Percentiles rank a stretch among this genome's conserved stretches.
These are phyloP conservation scores for Endotricha flammealis DNA, from an alignment of 2,888 invertebrate genomes.

Conservation along the genomic window DNA sequence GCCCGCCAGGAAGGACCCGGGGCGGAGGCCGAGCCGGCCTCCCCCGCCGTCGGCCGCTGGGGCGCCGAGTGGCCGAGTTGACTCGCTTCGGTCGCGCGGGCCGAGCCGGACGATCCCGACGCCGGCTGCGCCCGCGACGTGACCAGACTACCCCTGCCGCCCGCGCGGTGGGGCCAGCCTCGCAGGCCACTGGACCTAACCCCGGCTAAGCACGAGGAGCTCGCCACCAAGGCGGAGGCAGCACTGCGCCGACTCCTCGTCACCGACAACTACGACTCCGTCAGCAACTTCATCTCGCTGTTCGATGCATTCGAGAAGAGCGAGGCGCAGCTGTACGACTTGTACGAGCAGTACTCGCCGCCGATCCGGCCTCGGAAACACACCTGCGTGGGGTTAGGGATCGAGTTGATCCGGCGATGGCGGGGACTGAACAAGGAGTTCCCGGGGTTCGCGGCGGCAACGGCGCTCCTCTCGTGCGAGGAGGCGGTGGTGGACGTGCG, in stretches of 20 bases:
- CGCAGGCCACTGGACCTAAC: conserved; percentile 40
- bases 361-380: conserved; percentile 87
- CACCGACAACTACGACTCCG: conserved; percentile 92
- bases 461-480: conserved; percentile 88
- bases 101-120: conserved; percentile 39
- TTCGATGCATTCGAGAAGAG: conserved; percentile 81
- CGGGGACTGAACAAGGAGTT: conserved; percentile 71
- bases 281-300: conserved; percentile 87
- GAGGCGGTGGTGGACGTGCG: conserved; percentile 83
- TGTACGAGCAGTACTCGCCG: conserved; percentile 87
- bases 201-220: conserved; percentile 84
- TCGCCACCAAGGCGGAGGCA: conserved; percentile 88
- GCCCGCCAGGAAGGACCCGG: conserved; percentile 40
- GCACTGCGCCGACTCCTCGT: conserved; percentile 88
- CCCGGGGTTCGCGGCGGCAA: conserved; percentile 81
- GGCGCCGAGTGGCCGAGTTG: conserved; percentile 98
- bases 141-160: conserved; percentile 43
- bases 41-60: conserved; percentile 93
- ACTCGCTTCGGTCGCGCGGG: conserved; percentile 84
- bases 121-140: conserved; percentile 44
- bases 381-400: conserved; percentile 90
- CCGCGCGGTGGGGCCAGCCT: conserved; percentile 57
- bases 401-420: conserved; percentile 84
- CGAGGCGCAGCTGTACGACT: conserved; percentile 79
- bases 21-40: conserved; percentile 74